Conservation (phyloP, 2,888 invertebrate species). For the Anticlea derivata region DNA sequence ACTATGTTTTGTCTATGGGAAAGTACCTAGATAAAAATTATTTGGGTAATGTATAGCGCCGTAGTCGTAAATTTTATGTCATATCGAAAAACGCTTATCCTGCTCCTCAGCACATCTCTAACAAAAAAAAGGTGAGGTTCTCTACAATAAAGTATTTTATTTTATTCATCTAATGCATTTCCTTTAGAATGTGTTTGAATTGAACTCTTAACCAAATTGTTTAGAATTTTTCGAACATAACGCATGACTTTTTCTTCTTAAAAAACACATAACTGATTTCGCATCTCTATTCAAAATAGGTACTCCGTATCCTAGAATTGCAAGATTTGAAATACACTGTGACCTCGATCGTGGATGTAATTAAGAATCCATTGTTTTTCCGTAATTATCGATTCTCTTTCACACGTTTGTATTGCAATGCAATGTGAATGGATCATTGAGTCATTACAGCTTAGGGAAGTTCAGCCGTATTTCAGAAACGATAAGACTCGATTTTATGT, state of each 20-base stretch:
- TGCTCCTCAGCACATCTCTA: too few species aligned
- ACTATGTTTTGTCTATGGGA: too few species aligned
- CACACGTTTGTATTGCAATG: slow-evolving; percentile 28
- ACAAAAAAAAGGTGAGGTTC: too few species aligned
- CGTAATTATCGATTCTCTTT: slow-evolving; percentile 34
- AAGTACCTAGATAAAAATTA: too few species aligned
- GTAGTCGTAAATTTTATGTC: too few species aligned
- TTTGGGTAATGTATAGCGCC: too few species aligned
- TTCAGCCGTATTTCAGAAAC: background rate
- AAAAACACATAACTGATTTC: slow-evolving; percentile 3
- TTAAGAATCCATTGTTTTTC: slow-evolving; percentile 31
- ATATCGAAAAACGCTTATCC: too few species aligned
- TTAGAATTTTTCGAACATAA: too few species aligned
- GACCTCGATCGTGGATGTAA: slow-evolving; percentile 21
- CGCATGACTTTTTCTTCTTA: background rate
- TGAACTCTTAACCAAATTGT: too few species aligned
- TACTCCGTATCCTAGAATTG: slow-evolving; percentile 10
- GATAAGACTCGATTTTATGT: background rate
- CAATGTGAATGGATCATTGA: slow-evolving; percentile 10
- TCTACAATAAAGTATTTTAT: too few species aligned
- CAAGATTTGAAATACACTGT: slow-evolving; percentile 23
- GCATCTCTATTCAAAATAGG: slow-evolving; percentile 9
- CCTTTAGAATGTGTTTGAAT: too few species aligned
- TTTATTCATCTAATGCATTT: too few species aligned
- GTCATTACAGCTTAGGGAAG: background rate